Evolutionary conservation across 2,888 invertebrate species (phyloP).

Genomic region (Drosophila peninsularis): DNA sequence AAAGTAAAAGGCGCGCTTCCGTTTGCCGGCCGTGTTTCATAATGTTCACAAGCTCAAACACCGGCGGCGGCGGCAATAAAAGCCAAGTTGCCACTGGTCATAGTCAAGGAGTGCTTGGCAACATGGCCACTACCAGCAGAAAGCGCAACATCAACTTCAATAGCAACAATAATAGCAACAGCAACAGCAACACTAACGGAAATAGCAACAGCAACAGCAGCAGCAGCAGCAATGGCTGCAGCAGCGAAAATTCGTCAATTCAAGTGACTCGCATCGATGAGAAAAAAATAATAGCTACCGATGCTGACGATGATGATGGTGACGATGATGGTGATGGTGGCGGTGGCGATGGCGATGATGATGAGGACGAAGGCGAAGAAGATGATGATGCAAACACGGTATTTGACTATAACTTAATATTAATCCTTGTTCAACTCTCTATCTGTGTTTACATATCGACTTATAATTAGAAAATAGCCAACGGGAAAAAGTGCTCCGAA

Average conservation of each 20-base stretch:
- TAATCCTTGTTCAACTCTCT: slow-evolving; percentile 10
- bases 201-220: slow-evolving; percentile 19
- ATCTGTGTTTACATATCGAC: neutral
- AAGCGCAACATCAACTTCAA: slow-evolving; percentile 21
- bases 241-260: slow-evolving; percentile 49
- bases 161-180: neutral
- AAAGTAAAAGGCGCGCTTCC: slow-evolving; percentile 36
- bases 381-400: slow-evolving; percentile 74
- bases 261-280: slow-evolving; percentile 40
- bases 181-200: slow-evolving; percentile 19
- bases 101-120: slow-evolving; percentile 37
- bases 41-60: slow-evolving; percentile 70
- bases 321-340: slow-evolving; percentile 45
- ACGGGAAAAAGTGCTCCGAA: slow-evolving; percentile 53
- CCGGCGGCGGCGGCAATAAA: slow-evolving; percentile 41
- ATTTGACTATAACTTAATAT: slow-evolving; percentile 40
- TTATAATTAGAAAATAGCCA: slow-evolving; percentile 57
- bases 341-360: slow-evolving; percentile 43
- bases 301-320: slow-evolving; percentile 42
- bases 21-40: slow-evolving; percentile 50
- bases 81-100: slow-evolving; percentile 41
- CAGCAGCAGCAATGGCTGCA: slow-evolving; percentile 37
- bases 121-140: slow-evolving; percentile 11
- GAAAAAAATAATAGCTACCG: slow-evolving; percentile 17
- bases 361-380: slow-evolving; percentile 27